These are phyloP conservation scores for Thinocorus orbignyianus DNA, from an alignment of 2,113 vertebrate species.

Conservation along the genomic window DNA sequence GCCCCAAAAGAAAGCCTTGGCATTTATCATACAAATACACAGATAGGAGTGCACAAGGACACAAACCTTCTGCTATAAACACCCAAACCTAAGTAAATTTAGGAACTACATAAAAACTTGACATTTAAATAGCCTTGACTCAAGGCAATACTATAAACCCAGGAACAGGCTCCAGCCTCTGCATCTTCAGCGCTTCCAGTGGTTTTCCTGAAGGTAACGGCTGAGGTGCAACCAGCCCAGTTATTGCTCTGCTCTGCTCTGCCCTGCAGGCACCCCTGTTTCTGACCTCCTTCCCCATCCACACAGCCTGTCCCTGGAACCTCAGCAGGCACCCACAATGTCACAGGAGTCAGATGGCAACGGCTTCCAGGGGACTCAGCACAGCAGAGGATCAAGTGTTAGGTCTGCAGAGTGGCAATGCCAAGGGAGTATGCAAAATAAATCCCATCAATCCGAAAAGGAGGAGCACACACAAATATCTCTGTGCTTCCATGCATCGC, in stretches of 20 bases:
- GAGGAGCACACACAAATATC: background rate
- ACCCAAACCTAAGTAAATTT: background rate
- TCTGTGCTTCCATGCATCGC: background rate
- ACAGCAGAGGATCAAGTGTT: background rate
- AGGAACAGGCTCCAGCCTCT: background rate
- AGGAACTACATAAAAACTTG: conserved; percentile 8
- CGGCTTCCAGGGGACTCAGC: background rate
- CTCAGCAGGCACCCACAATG: background rate
- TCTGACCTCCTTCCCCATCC: background rate
- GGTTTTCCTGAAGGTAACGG: background rate
- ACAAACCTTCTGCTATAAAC: conserved; percentile 7
- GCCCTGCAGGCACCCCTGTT: background rate
- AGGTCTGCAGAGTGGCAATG: background rate
- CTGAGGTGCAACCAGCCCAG: background rate
- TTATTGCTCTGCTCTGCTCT: accelerated
- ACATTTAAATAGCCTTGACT: conserved; percentile 37
- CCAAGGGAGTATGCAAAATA: background rate
- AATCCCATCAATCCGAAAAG: background rate
- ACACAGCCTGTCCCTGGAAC: background rate
- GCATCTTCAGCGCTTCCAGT: background rate
- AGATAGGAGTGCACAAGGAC: conserved; percentile 22
- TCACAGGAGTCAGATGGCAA: background rate
- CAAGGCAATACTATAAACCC: background rate
- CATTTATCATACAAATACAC: conserved; percentile 44
- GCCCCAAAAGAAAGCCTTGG: conserved; percentile 25